Base-by-base conservation (phyloP, 2,113 vertebrate species). In the Halcyon senegalensis region DNA sequence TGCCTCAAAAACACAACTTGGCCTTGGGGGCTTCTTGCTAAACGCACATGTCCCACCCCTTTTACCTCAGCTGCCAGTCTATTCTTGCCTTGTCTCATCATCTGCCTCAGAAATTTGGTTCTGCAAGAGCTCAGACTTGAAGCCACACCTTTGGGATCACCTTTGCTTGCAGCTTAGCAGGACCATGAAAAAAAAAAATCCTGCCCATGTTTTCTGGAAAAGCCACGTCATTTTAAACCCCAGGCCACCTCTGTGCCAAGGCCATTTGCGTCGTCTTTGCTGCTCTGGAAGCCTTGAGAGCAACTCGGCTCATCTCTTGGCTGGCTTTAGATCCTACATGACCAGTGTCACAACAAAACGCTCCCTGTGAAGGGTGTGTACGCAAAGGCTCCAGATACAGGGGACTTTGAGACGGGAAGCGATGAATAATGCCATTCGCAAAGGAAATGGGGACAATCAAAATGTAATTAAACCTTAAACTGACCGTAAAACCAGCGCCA, bases 101-200 rank as follows among this genome's bases (percentile, higher is more conserved):
- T 39, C 73, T 79, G 80, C 64, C 79, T 56, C 74, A 70, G 80
- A 90, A 95, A 76, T 75, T 68, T 7, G 69, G 53, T 72, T 93
- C 80, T 3, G 3, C 46, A 72, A 92, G 31, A 73, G 39, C 81
- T 75, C 79, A 74, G 63, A 70, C 41, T 0, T 0, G 0, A 90
- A 90, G 64, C 75, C 96, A 84, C 92, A 63, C 94, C 93, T 97
- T 76, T 24, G 20, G 82, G 64, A 93, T 73, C 41, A 31, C 51
- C 84, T 79, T 44, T 58, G 25, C 69, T 66, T 23, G 11, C 66
- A 81, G 53, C 53, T 82, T 58, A 76, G 53, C 35, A 48, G 41
- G 50, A 76, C 37, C 51, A 25, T 56, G 56, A 76, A 82, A 73
- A 82, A 46, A 85, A 91, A 93, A 43, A 43, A 43, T 63, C 80